Conservation (phyloP, 2,888 invertebrate species). For the Pollenia amentaria region DNA sequence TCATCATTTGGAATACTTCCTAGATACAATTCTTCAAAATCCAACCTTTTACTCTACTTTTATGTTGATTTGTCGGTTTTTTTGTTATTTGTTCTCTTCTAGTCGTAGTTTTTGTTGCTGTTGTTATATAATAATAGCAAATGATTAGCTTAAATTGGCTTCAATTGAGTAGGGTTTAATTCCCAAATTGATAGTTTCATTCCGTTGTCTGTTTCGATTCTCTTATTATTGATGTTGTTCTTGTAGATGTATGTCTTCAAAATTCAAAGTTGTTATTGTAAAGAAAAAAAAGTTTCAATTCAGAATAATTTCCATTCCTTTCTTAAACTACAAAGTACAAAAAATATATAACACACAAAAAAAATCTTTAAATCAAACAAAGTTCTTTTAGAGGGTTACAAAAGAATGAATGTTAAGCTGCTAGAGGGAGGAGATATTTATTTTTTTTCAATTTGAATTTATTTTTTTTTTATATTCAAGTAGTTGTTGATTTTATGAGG, state of each 20-base stretch:
- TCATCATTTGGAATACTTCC: constrained; percentile 40
- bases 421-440: constrained; percentile 34
- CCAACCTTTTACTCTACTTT: constrained; percentile 11
- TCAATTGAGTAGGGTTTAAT: constrained; percentile 81
- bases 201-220: constrained; percentile 36
- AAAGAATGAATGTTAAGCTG: neutral
- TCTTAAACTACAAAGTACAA: constrained; percentile 31
- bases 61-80: constrained; percentile 41
- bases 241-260: constrained; percentile 32
- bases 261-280: constrained; percentile 46
- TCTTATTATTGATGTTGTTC: constrained; percentile 38
- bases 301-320: constrained; percentile 22
- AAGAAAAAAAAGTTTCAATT: constrained; percentile 16
- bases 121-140: constrained; percentile 77
- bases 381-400: neutral
- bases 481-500: constrained; percentile 35
- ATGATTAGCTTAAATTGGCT: constrained; percentile 83
- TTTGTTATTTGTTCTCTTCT: constrained; percentile 35
- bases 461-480: neutral
- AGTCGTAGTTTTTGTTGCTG: constrained; percentile 43
- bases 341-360: neutral
- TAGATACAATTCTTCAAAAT: constrained; percentile 43
- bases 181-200: constrained; percentile 78
- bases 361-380: constrained; percentile 42
- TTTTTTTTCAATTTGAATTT: neutral